phyloP scores from a whole-genome alignment of 2,797 vertebrate genomes.

The Macroramphosus scolopax region DNA sequence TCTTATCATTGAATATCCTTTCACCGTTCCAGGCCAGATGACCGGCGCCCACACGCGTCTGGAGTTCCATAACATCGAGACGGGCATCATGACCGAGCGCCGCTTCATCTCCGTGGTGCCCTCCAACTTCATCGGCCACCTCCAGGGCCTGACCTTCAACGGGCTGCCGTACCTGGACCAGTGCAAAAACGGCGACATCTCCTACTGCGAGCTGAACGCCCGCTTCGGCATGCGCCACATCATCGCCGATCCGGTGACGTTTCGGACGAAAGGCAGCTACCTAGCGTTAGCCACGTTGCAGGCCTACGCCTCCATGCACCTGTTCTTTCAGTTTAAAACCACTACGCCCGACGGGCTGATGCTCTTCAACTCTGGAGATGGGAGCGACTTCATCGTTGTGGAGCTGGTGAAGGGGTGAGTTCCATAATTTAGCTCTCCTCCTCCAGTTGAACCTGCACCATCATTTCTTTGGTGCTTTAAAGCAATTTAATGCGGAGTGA shows the following conservation, averaged over 20 bases:
- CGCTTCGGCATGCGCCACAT: conserved; percentile 91
- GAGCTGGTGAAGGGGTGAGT: conserved; percentile 95
- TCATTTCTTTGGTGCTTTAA: too few species aligned
- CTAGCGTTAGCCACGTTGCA: conserved; percentile 89
- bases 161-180: conserved; percentile 91
- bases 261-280: conserved; percentile 87
- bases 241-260: conserved; percentile 91
- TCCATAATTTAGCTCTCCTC: conserved; percentile 29
- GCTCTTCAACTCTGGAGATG: conserved; percentile 93
- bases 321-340: conserved; percentile 97
- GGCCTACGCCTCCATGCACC: conserved; percentile 93
- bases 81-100: conserved; percentile 94
- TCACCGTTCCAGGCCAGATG: conserved; percentile 84
- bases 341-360: conserved; percentile 89
- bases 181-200: conserved; percentile 93
- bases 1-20: too few species aligned
- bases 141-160: conserved; percentile 89
- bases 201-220: conserved; percentile 92
- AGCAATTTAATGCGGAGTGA: too few species aligned
- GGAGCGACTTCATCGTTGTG: conserved; percentile 93
- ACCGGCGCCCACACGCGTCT: conserved; percentile 89
- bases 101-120: conserved; percentile 90
- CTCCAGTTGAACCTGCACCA: too few species aligned
- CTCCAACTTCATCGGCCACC: conserved; percentile 93
- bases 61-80: conserved; percentile 95